These are phyloP conservation scores for Hyaena hyaena DNA, from an alignment of 2,113 vertebrate genomes.

Conservation along the genomic window DNA sequence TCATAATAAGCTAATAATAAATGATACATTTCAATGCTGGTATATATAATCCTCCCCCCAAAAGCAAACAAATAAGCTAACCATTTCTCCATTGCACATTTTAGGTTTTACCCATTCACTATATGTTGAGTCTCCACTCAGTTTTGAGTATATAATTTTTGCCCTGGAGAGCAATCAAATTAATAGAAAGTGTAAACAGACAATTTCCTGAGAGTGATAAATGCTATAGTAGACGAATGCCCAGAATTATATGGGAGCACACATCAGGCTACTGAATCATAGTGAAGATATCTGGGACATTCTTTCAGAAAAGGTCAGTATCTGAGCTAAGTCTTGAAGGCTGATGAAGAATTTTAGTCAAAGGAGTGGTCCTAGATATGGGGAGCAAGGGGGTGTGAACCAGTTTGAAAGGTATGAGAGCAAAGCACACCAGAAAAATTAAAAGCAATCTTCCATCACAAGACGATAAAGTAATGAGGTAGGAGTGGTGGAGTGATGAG, in stretches of 20 bases:
- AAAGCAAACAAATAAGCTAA: neutral
- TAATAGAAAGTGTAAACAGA: neutral
- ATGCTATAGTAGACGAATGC: neutral
- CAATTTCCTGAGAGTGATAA: neutral
- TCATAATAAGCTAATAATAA: neutral
- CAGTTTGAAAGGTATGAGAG: neutral
- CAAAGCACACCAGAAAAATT: neutral
- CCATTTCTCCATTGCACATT: neutral
- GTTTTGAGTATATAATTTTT: neutral
- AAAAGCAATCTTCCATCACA: neutral
- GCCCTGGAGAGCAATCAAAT: neutral
- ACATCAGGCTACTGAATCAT: neutral
- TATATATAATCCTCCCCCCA: neutral
- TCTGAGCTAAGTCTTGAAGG: neutral
- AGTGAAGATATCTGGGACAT: neutral
- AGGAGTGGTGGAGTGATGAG: neutral
- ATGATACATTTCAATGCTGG: neutral
- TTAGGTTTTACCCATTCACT: neutral
- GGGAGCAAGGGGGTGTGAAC: neutral
- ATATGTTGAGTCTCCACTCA: neutral
- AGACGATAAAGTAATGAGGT: neutral
- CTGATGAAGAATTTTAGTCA: neutral
- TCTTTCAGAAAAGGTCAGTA: conserved; percentile 10
- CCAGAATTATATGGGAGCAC: neutral
- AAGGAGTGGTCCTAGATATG: neutral